These are phyloP conservation scores for Acomys russatus DNA, from an alignment of 2,797 vertebrate species.

Conservation along the genomic window DNA sequence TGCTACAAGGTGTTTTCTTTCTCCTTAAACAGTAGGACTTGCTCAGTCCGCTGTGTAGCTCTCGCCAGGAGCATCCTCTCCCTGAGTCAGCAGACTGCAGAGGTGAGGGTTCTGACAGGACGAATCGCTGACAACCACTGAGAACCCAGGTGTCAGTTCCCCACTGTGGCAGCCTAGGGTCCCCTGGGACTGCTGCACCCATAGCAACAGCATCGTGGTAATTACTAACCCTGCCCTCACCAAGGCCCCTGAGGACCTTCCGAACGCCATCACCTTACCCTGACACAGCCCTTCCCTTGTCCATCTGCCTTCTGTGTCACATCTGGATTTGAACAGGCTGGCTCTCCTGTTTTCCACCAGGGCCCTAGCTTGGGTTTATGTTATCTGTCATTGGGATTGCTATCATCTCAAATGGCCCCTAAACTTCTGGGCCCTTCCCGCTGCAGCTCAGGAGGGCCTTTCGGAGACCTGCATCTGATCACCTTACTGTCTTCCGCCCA, in stretches of 20 bases:
- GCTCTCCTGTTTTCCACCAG: not conserved
- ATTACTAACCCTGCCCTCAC: not conserved
- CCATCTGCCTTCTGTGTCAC: not conserved
- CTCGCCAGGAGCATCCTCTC: not conserved
- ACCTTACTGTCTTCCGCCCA: not conserved
- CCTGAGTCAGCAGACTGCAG: not conserved
- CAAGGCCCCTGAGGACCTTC: not conserved
- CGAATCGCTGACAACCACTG: not conserved
- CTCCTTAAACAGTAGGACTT: not conserved
- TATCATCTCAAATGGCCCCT: not conserved
- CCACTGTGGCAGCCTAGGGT: not conserved
- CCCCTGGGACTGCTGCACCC: fast-evolving
- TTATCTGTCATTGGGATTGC: not conserved
- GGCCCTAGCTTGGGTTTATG: not conserved
- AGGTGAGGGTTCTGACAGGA: not conserved
- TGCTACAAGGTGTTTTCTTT: not conserved
- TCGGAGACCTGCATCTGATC: not conserved
- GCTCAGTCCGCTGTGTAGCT: not conserved
- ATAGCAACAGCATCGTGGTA: not conserved
- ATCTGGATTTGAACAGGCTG: not conserved
- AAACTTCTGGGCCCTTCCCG: too few relatives aligned
- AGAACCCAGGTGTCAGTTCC: not conserved
- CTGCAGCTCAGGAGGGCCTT: not conserved
- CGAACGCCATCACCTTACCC: not conserved
- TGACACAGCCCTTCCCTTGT: not conserved